phyloP scores from a whole-genome alignment of 2,113 vertebrate species.

The Hippocampus zosterae region DNA sequence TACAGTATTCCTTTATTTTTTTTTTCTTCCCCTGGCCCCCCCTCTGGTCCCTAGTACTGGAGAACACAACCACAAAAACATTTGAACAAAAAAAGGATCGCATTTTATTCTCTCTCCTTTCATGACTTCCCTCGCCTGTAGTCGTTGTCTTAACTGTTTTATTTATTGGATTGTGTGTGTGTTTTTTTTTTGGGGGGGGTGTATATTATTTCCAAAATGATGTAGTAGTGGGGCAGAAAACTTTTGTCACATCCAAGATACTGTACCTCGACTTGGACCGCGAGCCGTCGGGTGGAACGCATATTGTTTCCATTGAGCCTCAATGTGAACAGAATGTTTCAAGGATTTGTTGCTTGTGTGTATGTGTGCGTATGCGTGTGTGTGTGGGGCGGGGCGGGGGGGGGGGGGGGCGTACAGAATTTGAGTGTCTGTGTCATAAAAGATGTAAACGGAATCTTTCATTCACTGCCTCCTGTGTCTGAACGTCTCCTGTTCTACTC shows the following conservation, averaged over 20 bases:
- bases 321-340: constrained; percentile 68
- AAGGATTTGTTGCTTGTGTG: constrained; percentile 25
- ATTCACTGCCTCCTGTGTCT: constrained; percentile 57
- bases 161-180: constrained; percentile 74
- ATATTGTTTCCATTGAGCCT: constrained; percentile 55
- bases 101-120: constrained; percentile 68
- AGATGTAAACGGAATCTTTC: constrained; percentile 30
- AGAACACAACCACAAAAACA: constrained; percentile 55
- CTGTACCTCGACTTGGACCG: constrained; percentile 60
- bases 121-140: constrained; percentile 26
- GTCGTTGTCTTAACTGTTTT: constrained; percentile 60
- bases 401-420: too few relatives aligned
- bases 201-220: constrained; percentile 15
- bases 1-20: constrained; percentile 41
- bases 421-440: too few relatives aligned
- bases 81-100: constrained; percentile 58
- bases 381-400: too few relatives aligned
- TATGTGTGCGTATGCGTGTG: constrained; percentile 5
- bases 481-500: constrained; percentile 30
- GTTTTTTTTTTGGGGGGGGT: constrained; percentile 17
- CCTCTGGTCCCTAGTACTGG: constrained; percentile 54
- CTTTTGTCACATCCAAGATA: constrained; percentile 63
- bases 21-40: background rate
- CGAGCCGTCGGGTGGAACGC: constrained; percentile 44
- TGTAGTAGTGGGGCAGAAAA: constrained; percentile 47